A percentile compares a stretch with the other conserved stretches of the same genome.
phyloP scores from a whole-genome alignment of 92 coral and sea anemone species.

The Palythoa grandiflora region DNA sequence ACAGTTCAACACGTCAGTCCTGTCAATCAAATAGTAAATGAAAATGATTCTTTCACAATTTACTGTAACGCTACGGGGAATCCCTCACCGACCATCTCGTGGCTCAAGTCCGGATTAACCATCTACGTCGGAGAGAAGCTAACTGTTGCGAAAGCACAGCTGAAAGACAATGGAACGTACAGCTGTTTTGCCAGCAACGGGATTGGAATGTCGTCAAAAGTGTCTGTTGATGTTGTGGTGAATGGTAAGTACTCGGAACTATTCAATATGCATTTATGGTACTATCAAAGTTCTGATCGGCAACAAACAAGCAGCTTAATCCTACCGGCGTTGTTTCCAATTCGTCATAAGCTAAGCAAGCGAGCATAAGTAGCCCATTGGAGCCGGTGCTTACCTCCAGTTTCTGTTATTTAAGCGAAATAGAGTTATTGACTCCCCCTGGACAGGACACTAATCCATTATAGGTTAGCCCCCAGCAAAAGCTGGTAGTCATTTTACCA shows the following conservation, averaged over 20 bases:
- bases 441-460: no score
- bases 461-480: no score
- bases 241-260: slow-evolving; percentile 30
- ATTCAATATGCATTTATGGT: no score
- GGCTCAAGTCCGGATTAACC: slow-evolving; percentile 30
- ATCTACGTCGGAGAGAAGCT: slow-evolving; percentile 40
- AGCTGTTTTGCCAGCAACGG: slow-evolving; percentile 72
- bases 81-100: slow-evolving; percentile 60
- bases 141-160: neutral
- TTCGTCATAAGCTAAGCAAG: no score
- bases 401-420: no score
- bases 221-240: slow-evolving; percentile 38
- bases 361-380: no score
- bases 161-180: slow-evolving; percentile 55
- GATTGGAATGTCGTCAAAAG: slow-evolving; percentile 44
- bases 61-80: slow-evolving; percentile 71
- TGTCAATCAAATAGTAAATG: slow-evolving; percentile 38
- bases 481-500: no score
- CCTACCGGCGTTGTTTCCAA: no score
- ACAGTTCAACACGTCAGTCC: slow-evolving; percentile 22
- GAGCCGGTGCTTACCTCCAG: no score
- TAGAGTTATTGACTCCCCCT: no score
- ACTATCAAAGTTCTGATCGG: no score
- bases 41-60: slow-evolving; percentile 49
- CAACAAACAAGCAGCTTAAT: no score